Evolutionary conservation across 2,797 vertebrate species (phyloP).

Genomic region (Picus viridis): DNA sequence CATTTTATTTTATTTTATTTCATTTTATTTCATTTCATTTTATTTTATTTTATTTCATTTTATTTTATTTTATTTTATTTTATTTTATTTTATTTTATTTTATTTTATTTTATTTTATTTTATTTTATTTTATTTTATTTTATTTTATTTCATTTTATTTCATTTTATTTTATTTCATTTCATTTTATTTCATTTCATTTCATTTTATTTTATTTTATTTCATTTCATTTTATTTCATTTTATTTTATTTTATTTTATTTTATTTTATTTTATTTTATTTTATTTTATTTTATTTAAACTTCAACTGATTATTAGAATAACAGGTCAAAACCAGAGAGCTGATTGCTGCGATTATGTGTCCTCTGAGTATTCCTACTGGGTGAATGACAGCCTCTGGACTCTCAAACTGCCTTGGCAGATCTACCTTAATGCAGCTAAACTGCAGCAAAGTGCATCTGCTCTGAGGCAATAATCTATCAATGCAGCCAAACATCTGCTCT

Average conservation of each 20-base stretch:
- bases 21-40: background rate
- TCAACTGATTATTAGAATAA: slow-evolving; percentile 30
- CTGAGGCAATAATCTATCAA: slow-evolving; percentile 15
- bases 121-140: background rate
- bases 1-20: background rate
- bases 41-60: too few relatives aligned
- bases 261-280: too few relatives aligned
- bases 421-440: background rate
- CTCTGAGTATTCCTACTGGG: slow-evolving; percentile 26
- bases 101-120: too few relatives aligned
- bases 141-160: too few relatives aligned
- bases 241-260: background rate
- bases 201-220: too few relatives aligned
- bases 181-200: too few relatives aligned
- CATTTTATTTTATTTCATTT: too few relatives aligned
- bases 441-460: slow-evolving; percentile 14
- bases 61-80: too few relatives aligned
- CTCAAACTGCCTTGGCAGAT: background rate
- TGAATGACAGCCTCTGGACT: slow-evolving; percentile 8
- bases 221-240: too few relatives aligned
- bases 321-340: slow-evolving; percentile 20
- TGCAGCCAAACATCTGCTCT: slow-evolving; percentile 13
- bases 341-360: background rate
- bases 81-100: too few relatives aligned
- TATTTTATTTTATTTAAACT: background rate